Conservation (phyloP, 2,797 vertebrate species). For the Loriculus beryllinus region DNA sequence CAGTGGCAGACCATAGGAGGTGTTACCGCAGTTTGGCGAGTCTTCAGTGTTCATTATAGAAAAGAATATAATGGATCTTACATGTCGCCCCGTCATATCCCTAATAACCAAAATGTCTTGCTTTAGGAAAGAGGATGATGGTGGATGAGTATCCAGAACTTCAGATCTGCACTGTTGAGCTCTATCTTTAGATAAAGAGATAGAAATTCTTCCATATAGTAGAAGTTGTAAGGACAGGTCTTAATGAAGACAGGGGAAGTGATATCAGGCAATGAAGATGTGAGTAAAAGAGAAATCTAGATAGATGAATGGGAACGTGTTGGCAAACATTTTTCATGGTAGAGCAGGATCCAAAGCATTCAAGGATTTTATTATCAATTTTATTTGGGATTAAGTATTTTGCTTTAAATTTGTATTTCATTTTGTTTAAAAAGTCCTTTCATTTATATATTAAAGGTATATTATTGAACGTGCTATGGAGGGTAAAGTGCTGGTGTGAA, state of each 20-base stretch:
- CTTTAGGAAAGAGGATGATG: background rate
- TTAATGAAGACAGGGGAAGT: background rate
- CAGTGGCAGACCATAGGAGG: background rate
- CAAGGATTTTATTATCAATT: background rate
- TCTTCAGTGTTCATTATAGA: background rate
- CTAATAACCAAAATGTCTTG: background rate
- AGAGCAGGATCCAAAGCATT: background rate
- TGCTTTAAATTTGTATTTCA: background rate
- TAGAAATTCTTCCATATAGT: background rate
- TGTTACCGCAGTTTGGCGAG: background rate
- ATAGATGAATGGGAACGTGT: background rate
- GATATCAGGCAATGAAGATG: background rate
- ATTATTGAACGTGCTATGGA: background rate
- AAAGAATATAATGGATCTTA: background rate
- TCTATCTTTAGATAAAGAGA: background rate
- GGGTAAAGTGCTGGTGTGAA: background rate
- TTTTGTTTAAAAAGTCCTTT: background rate
- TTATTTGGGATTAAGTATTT: background rate
- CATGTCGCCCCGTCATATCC: no score
- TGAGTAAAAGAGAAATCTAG: background rate
- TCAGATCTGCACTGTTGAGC: background rate
- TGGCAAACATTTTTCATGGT: background rate
- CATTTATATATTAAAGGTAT: rapidly evolving
- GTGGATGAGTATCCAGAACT: background rate
- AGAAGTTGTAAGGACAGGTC: background rate